phyloP scores from a whole-genome alignment of 2,113 vertebrate genomes.

The Pseudorhombus dupliciocellatus region DNA sequence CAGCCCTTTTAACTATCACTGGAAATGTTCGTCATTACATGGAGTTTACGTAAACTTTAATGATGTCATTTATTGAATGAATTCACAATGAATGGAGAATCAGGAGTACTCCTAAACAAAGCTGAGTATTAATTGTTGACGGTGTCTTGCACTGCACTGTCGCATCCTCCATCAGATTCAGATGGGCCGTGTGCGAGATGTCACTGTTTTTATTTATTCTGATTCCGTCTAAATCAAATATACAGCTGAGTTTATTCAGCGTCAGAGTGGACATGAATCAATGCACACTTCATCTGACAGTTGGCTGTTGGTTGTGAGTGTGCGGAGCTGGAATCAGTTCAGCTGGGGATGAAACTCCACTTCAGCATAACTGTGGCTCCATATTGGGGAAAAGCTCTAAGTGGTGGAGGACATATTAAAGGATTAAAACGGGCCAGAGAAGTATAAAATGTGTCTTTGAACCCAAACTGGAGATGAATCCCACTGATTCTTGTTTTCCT shows the following conservation, averaged over 20 bases:
- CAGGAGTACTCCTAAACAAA: background rate
- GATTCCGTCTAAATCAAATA: too few relatives aligned
- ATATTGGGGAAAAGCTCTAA: conserved; percentile 32
- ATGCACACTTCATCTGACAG: conserved; percentile 1
- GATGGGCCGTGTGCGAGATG: background rate
- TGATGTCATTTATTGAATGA: background rate
- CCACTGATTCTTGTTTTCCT: conserved; percentile 38
- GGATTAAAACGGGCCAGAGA: conserved; percentile 56
- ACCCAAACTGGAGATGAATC: conserved; percentile 45
- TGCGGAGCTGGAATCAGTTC: background rate
- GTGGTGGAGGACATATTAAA: conserved; percentile 29
- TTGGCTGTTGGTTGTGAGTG: background rate
- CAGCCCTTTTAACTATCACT: background rate
- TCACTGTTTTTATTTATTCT: conserved; percentile 3
- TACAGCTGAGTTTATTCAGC: background rate
- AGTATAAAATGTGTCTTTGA: conserved; percentile 46
- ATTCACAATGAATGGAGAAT: background rate
- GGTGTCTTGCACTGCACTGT: too few relatives aligned
- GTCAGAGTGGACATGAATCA: conserved; percentile 12
- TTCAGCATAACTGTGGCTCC: conserved; percentile 18
- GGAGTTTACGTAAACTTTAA: too few relatives aligned
- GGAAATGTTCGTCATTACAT: conserved; percentile 3
- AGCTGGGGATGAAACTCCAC: conserved; percentile 23
- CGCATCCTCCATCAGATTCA: background rate
- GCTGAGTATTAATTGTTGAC: background rate